Evolutionary conservation across 2,888 invertebrate species (phyloP), one percentile per base, ranked within the genome.

Genomic region (Stratiomys singularior): DNA sequence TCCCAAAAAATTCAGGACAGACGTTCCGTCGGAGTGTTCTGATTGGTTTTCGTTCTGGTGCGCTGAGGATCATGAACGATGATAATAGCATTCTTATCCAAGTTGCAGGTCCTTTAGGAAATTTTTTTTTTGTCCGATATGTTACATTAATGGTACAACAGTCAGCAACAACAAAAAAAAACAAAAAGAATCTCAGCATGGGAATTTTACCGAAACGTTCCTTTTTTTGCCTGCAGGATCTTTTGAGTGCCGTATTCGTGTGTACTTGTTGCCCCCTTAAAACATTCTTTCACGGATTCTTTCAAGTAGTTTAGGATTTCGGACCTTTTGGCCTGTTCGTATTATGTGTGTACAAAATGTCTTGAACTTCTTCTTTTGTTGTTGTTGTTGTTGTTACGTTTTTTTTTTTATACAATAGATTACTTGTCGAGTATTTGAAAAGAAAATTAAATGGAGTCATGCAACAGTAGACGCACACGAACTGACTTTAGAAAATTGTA

Each of bases 251-350:
- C 3, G 30, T 37, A 47, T n/a, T n/a, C 37, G 37, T 37, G 37
- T 37, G 37, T 37, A 37, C 9, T 3, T 37, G 37, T 5, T 9
- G 37, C 37, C 37, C 9, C 9, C 9, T 37, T 5, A 37, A 69
- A 69, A 69, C 11, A 69, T 47, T 69, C 69, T 44, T 69, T 46
- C 69, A 69, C 69, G 69, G 47, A 69, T 64, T 64, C 25, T 64
- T 64, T n/a, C n/a, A 27, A 30, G 66, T 27, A 66, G 37, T 66
- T 28, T 7, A 47, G 69, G 44, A 69, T 23, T 25, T 25, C 15
- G 47, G 25, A 69, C 69, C 69, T 69, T 37, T 69, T 69, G 47
- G 23, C 69, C 46, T 69, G 21, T 69, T 47, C 18, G 23, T 52
- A 52, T 9, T 52, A 52, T n/a, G n/a, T 4, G 15, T 13, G 37